Evolutionary conservation across 2,888 invertebrate genomes (phyloP), one percentile per base, ranked within the genome.

Genomic region (Sphaerophoria rueppellii): DNA sequence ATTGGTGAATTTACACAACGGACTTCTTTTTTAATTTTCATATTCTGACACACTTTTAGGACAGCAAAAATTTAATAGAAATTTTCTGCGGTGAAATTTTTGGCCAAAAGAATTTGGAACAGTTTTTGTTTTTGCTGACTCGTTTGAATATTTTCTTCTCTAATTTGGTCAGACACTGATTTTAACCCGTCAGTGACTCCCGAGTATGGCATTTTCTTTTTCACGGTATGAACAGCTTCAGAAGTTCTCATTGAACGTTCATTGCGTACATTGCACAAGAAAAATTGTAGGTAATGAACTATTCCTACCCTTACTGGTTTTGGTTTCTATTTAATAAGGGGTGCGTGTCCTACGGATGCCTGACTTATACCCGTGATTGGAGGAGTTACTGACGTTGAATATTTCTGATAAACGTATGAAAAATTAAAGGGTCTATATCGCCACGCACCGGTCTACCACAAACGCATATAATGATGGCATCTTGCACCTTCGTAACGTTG

Each of bases 321-420:
- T 43, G 58, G 58, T 60, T 67, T 67, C 46, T 14, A 14, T 74
- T 74, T 55, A 55, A 54, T 60, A 24, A 75, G 67, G 67, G 75
- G 73, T 76, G 75, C 58, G 54, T 76, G 69, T 54, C 58, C 37
- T 63, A 4, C 9, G 32, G 40, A 58, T 43, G 43, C 40, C 60
- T 72, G 60, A 43, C 34, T 54, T 72, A 43, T 43, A 40, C 43
- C 7, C 24, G 46, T 61, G 61, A 43, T 69, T 69, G 69, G 54
- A 60, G 60, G 52, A 54, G 60, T 70, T 55, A 58, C 50, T 52
- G 75, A 60, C 60, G 60, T 60, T 70, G 35, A 34, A 67, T 75
- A n/a, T 75, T 60, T 24, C 24, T 24, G 24, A 24, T 24, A 24
- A 24, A 24, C 24, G 24, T 24, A 24, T 24, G 24, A 24, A 24